Evolutionary conservation across 1,140 invertebrate genomes (phyloP).

Genomic region (Zelostemma sp.): DNA sequence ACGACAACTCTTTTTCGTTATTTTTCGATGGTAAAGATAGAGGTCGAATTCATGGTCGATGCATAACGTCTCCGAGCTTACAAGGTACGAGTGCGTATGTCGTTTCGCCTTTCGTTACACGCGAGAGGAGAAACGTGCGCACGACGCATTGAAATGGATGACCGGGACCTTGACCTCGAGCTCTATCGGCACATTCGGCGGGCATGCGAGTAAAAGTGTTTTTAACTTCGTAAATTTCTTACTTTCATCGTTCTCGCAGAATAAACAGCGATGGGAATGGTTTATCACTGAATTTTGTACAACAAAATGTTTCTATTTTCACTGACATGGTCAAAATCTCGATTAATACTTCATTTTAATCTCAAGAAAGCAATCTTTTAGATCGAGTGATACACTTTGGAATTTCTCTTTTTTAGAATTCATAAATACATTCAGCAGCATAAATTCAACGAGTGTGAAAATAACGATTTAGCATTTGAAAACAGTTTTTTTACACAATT

Average conservation of each 20-base stretch:
- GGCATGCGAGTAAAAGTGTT: not conserved
- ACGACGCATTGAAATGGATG: constrained; percentile 22
- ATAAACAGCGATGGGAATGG: too few species aligned
- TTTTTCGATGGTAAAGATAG: not conserved
- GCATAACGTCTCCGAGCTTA: not conserved
- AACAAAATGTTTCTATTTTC: too few species aligned
- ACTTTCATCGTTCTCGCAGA: not conserved
- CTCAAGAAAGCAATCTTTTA: too few species aligned
- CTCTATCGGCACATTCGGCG: constrained; percentile 7
- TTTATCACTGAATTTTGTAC: too few species aligned
- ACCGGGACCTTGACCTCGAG: constrained; percentile 31
- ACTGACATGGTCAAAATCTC: too few species aligned
- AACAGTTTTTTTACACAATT: too few species aligned
- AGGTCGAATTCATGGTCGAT: constrained; percentile 7
- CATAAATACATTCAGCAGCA: too few species aligned
- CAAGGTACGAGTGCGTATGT: not conserved
- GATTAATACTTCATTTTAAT: too few species aligned
- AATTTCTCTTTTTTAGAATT: too few species aligned
- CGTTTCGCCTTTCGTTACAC: not conserved
- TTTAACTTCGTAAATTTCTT: not conserved
- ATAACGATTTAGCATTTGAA: too few species aligned
- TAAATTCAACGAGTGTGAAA: too few species aligned
- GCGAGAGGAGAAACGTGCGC: constrained; percentile 16
- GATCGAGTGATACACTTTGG: too few species aligned
- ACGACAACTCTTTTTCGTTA: not conserved